Conservation (phyloP, 1,140 invertebrate genomes). For the Tenebrio molitor region DNA sequence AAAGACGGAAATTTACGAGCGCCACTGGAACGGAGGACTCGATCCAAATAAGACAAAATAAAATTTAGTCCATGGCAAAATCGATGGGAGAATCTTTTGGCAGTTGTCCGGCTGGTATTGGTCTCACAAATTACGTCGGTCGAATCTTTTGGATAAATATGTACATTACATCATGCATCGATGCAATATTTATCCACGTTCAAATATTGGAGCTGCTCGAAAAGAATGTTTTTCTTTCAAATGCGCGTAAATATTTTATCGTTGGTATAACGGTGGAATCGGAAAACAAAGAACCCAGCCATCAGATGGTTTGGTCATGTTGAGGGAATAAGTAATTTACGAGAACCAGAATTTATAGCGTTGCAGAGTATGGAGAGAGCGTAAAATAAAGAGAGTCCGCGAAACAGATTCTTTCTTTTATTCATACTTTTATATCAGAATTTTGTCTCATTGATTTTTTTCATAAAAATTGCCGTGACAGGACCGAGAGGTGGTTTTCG, state of each 20-base stretch:
- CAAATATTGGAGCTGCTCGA: constrained; percentile 21
- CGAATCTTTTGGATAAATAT: constrained; percentile 14
- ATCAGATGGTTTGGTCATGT: constrained; percentile 50
- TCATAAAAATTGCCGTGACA: constrained; percentile 38
- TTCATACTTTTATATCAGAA: constrained; percentile 26
- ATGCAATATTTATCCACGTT: constrained; percentile 29
- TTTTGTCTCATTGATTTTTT: constrained; percentile 37
- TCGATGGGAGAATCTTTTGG: too few species aligned
- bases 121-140: neutral
- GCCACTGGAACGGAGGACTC: neutral
- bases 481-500: constrained; percentile 38
- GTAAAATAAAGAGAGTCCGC: constrained; percentile 17
- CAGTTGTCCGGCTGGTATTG: too few species aligned
- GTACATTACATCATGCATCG: neutral
- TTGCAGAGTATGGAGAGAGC: constrained; percentile 13
- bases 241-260: constrained; percentile 28
- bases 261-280: constrained; percentile 5
- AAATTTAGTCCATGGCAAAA: neutral
- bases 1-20: neutral
- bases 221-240: constrained; percentile 24
- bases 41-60: neutral
- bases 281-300: constrained; percentile 30
- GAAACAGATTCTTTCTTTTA: constrained; percentile 40
- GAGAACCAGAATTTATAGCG: constrained; percentile 45
- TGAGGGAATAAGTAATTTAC: constrained; percentile 49